phyloP scores from a whole-genome alignment of 2,113 vertebrate species.

The Ictalurus punctatus region DNA sequence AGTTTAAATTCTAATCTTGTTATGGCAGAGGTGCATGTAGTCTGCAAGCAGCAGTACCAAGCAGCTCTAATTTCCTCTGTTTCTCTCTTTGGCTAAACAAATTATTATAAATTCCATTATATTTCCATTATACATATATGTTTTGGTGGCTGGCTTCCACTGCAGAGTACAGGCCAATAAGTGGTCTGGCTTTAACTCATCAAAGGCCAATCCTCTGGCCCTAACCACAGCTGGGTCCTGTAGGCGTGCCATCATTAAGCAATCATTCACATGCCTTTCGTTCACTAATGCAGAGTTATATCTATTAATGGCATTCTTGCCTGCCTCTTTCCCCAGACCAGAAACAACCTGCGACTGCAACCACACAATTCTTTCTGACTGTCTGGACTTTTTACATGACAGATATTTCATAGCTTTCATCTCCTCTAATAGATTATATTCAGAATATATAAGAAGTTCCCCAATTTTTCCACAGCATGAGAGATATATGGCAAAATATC shows the following conservation, averaged over 20 bases:
- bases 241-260: constrained; percentile 70
- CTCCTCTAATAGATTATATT: constrained; percentile 43
- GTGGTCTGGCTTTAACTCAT: constrained; percentile 72
- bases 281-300: constrained; percentile 61
- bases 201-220: constrained; percentile 71
- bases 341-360: constrained; percentile 24
- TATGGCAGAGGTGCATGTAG: constrained; percentile 76
- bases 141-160: constrained; percentile 63
- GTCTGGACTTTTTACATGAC: constrained; percentile 3
- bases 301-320: constrained; percentile 51
- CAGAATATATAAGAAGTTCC: constrained; percentile 56
- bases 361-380: constrained; percentile 6
- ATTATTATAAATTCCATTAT: constrained; percentile 79
- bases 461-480: constrained; percentile 61
- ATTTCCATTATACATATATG: constrained; percentile 78
- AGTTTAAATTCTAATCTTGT: constrained; percentile 77
- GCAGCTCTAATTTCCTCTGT: constrained; percentile 64
- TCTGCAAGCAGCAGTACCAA: constrained; percentile 59
- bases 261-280: constrained; percentile 67
- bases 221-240: constrained; percentile 73
- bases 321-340: constrained; percentile 38
- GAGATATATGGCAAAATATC: constrained; percentile 65
- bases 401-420: constrained; percentile 45
- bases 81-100: constrained; percentile 68
- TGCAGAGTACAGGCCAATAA: constrained; percentile 59